These are phyloP conservation scores for Thysanoteuthis rhombus DNA, from an alignment of 2,888 invertebrate genomes.

Conservation along the genomic window DNA sequence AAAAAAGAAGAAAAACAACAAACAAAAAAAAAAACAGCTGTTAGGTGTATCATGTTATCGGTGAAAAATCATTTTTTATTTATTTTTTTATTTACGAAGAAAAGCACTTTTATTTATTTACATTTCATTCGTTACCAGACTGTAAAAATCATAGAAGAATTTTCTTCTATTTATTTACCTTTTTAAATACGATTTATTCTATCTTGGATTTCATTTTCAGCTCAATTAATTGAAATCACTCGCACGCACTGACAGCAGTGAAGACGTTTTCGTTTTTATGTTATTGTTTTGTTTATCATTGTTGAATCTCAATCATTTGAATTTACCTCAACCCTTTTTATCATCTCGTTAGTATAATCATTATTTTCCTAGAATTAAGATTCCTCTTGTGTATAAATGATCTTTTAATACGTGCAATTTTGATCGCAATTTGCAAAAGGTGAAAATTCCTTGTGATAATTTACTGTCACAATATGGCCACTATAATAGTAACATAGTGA, in stretches of 20 bases:
- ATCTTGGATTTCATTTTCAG: not conserved
- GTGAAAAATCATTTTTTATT: not conserved
- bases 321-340: not conserved
- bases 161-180: not conserved
- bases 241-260: not conserved
- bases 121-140: not conserved
- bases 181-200: not conserved
- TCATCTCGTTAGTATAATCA: not conserved
- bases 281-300: not conserved
- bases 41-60: not conserved
- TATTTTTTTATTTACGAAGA: not conserved
- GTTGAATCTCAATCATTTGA: not conserved
- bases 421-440: not conserved
- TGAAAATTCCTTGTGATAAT: not conserved
- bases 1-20: no score
- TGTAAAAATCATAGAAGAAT: not conserved
- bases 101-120: not conserved
- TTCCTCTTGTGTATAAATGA: not conserved
- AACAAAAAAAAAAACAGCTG: not conserved
- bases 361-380: not conserved
- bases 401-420: not conserved
- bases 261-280: not conserved
- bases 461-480: not conserved
- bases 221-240: not conserved
- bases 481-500: not conserved